These are phyloP conservation scores for Xestia ashworthii DNA, from an alignment of 2,888 invertebrate species.

Conservation along the genomic window DNA sequence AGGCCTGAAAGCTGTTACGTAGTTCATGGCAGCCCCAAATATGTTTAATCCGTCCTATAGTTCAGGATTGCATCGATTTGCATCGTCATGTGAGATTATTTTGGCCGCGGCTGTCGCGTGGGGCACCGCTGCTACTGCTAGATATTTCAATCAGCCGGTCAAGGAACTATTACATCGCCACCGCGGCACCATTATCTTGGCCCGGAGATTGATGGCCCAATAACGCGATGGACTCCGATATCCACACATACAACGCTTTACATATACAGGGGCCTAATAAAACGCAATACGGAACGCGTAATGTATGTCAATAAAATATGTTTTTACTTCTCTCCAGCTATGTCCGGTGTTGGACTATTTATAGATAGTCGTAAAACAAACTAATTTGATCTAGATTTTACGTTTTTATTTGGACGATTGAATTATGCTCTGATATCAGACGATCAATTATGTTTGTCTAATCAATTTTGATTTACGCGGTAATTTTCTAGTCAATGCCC, in stretches of 20 bases:
- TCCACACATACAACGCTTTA: conserved; percentile 61
- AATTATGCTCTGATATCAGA: conserved; percentile 25
- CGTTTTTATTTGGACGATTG: conserved; percentile 45
- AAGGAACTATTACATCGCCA: conserved; percentile 84
- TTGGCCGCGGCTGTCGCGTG: conserved; percentile 67
- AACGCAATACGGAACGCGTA: conserved; percentile 63
- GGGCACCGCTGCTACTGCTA: conserved; percentile 65
- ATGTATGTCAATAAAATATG: conserved; percentile 64
- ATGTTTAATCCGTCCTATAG: conserved; percentile 57
- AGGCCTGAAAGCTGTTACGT: conserved; percentile 10
- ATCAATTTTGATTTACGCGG: conserved; percentile 48
- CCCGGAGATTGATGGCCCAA: conserved; percentile 85
- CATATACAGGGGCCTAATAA: conserved; percentile 52
- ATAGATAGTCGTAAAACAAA: conserved; percentile 68
- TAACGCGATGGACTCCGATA: conserved; percentile 81
- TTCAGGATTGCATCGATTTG: conserved; percentile 65
- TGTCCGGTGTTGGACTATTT: conserved; percentile 66
- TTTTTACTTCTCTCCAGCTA: conserved; percentile 51
- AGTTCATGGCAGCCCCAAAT: conserved; percentile 32
- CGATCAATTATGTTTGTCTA: conserved; percentile 40
- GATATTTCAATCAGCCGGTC: conserved; percentile 85
- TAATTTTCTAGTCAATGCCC: conserved; percentile 43
- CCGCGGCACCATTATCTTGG: conserved; percentile 83
- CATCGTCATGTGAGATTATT: conserved; percentile 71
- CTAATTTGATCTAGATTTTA: conserved; percentile 58